phyloP scores from a whole-genome alignment of 2,888 invertebrate species.

The Pollenia angustigena region DNA sequence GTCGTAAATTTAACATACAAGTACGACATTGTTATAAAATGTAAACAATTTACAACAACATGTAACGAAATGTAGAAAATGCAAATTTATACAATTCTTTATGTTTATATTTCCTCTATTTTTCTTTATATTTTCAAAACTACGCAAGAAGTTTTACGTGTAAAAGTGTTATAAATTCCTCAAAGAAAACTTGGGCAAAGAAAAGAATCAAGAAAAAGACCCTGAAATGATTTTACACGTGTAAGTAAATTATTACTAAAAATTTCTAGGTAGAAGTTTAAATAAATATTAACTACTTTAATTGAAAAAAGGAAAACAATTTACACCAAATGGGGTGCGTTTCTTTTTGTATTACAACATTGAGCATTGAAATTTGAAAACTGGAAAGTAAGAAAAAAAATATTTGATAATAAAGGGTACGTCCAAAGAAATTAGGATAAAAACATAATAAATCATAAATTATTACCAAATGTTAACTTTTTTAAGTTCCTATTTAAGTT shows the following conservation, averaged over 20 bases:
- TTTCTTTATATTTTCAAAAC: conserved; percentile 5
- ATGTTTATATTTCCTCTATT: conserved; percentile 24
- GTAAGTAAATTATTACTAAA: conserved; percentile 46
- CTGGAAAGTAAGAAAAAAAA: too few species aligned
- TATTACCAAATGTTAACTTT: too few species aligned
- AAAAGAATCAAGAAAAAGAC: background rate
- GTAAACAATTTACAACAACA: conserved; percentile 46
- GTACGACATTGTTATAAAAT: conserved; percentile 38
- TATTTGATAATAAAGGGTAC: background rate
- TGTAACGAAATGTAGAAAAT: conserved; percentile 9
- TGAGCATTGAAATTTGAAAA: background rate
- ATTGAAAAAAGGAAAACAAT: conserved; percentile 1
- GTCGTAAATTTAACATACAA: conserved; percentile 17
- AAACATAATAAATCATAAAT: too few species aligned
- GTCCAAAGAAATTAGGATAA: background rate
- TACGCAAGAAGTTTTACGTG: conserved; percentile 8
- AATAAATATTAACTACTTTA: conserved; percentile 13
- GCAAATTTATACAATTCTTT: conserved; percentile 49
- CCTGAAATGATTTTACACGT: conserved; percentile 4
- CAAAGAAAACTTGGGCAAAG: conserved; percentile 11
- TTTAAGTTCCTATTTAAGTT: too few species aligned
- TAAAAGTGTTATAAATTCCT: conserved; percentile 45
- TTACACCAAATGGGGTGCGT: conserved; percentile 13
- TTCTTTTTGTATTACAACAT: background rate
- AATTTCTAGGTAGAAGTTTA: conserved; percentile 38